Evolutionary conservation across 2,888 invertebrate genomes (phyloP).

Genomic region (Alentia gelatinosa): DNA sequence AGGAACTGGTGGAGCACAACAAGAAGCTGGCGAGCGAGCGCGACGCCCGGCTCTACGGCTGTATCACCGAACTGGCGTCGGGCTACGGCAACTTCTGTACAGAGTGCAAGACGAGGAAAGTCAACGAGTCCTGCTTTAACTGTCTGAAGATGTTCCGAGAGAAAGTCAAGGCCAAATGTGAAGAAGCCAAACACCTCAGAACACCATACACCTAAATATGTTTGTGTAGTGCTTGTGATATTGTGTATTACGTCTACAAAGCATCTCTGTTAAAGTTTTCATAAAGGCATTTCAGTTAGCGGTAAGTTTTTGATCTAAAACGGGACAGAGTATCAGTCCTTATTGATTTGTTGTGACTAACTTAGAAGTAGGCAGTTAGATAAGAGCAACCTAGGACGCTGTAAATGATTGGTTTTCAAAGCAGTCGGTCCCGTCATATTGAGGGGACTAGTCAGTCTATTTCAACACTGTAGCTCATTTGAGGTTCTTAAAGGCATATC

Average conservation of each 20-base stretch:
- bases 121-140: constrained; percentile 66
- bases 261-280: too few relatives aligned
- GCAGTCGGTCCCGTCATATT: not conserved
- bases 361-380: not conserved
- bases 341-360: not conserved
- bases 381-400: too few relatives aligned
- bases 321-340: not conserved
- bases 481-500: too few relatives aligned
- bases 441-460: not conserved
- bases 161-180: constrained; percentile 66
- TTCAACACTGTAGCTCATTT: too few relatives aligned
- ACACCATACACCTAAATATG: constrained; percentile 53
- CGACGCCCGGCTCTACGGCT: constrained; percentile 66
- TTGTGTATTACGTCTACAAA: too few relatives aligned
- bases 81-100: constrained; percentile 68
- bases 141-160: constrained; percentile 68
- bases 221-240: too few relatives aligned
- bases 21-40: constrained; percentile 63
- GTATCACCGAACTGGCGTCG: constrained; percentile 66
- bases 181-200: constrained; percentile 64
- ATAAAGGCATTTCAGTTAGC: not conserved
- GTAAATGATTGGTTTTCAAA: not conserved
- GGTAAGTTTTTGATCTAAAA: not conserved
- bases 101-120: constrained; percentile 66
- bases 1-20: constrained; percentile 38